Conservation (phyloP, 2,888 invertebrate genomes). For the Blera fallax region DNA sequence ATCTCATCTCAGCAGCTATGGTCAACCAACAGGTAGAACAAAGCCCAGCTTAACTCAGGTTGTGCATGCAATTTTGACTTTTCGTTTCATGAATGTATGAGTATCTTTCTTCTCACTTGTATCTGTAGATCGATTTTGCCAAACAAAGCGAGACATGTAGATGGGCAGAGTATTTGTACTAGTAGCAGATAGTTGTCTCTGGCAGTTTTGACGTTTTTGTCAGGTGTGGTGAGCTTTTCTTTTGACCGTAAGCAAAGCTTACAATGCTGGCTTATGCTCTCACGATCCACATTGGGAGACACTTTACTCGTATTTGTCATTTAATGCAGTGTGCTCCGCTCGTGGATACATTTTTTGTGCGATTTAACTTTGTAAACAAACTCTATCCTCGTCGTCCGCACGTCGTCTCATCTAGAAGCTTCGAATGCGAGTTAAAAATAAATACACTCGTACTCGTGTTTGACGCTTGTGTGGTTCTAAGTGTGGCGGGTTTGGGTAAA, state of each 20-base stretch:
- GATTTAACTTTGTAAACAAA: conserved; percentile 56
- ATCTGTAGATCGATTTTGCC: conserved; percentile 47
- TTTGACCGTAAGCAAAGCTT: conserved; percentile 39
- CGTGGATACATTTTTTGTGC: conserved; percentile 13
- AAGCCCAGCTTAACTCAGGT: conserved; percentile 40
- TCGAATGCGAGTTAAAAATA: conserved; percentile 23
- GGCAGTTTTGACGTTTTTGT: conserved; percentile 10
- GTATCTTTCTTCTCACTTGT: conserved; percentile 4
- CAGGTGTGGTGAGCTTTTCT: conserved; percentile 49
- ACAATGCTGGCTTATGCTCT: conserved; percentile 15
- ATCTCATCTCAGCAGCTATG: conserved; percentile 62
- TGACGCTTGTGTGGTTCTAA: conserved; percentile 22
- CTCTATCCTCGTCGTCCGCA: neutral
- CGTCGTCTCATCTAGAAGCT: conserved; percentile 21
- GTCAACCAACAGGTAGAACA: conserved; percentile 40
- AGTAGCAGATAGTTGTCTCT: conserved; percentile 25
- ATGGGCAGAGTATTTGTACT: neutral
- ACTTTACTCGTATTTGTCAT: conserved; percentile 10
- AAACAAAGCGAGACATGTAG: conserved; percentile 44
- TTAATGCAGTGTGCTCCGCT: conserved; percentile 5
- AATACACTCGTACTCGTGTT: conserved; percentile 4
- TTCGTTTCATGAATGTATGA: neutral
- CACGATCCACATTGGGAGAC: conserved; percentile 51
- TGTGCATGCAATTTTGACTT: conserved; percentile 16
- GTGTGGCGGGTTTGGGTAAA: neutral